Base-by-base conservation (phyloP, 2,113 vertebrate genomes). In the Ammodytes dubius region DNA sequence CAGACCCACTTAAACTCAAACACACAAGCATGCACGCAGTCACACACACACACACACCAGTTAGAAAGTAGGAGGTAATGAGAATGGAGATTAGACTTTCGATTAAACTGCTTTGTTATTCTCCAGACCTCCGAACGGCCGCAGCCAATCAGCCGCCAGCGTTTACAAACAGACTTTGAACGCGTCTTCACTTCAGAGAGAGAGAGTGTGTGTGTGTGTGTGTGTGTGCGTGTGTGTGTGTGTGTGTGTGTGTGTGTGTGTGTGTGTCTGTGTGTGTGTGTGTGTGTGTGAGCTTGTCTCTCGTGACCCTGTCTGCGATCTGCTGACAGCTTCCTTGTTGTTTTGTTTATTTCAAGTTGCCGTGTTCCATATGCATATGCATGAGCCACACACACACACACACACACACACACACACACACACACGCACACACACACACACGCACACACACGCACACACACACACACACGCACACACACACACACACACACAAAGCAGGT, bases 71-170 rank as follows among this genome's bases (percentile, higher is more conserved):
- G 76, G 77, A 87, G 81, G 86, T 86, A 83, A 88, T 90, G 87
- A 87, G 78, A 90, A 91, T 85, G 84, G 87, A 90, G 88, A 93
- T 91, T 83, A 89, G 87, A 89, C 87, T 90, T 89, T 90, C 67
- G 76, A 90, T 91, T 90, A 91, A 91, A 87, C 77, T 68, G 73
- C 66, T 85, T 71, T 91, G 85, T 88, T 76, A 73, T 73, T 86
- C 76, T 17, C 4, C 58, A 54, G 70, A 58, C 68, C 70, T 84
- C 69, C 79, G 77, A 86, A 82, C 57, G 54, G 78, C 87, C 59
- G 76, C 40, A 70, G 75, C 85, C 73, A 75, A 81, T 88, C 69
- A 45, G 81, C 79, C 74, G 42, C 79, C 83, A 85, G 84, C 77
- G 46, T 77, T 86, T 74, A 82, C 84, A 88, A 88, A 89, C 74